phyloP scores from a whole-genome alignment of 2,797 vertebrate genomes.

The Scolopax bukidnonensis region DNA sequence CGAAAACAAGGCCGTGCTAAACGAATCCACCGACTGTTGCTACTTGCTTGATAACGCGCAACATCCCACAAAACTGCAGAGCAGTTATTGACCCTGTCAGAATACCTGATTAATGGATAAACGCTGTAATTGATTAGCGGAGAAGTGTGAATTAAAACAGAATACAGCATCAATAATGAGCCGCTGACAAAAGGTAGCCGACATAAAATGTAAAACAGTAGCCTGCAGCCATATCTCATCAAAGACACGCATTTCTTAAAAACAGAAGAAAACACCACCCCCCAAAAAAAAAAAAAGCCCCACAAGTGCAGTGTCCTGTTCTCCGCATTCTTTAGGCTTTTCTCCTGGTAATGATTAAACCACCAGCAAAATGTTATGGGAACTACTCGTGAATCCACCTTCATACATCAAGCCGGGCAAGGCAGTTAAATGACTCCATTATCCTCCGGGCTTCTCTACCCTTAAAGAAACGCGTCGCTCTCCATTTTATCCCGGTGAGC shows the following conservation, averaged over 20 bases:
- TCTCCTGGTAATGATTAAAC: slow-evolving; percentile 94
- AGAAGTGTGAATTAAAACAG: slow-evolving; percentile 94
- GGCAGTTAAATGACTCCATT: slow-evolving; percentile 87
- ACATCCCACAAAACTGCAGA: slow-evolving; percentile 83
- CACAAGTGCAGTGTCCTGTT: slow-evolving; percentile 77
- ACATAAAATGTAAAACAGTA: slow-evolving; percentile 93
- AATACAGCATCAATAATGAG: slow-evolving; percentile 92
- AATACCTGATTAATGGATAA: slow-evolving; percentile 96
- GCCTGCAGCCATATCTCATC: slow-evolving; percentile 92
- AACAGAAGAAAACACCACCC: slow-evolving; percentile 35
- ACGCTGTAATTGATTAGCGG: slow-evolving; percentile 96
- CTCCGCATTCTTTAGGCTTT: slow-evolving; percentile 81
- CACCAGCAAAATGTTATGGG: slow-evolving; percentile 89
- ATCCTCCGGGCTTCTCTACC: slow-evolving; percentile 79
- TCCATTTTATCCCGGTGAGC: slow-evolving; percentile 42
- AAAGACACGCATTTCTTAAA: slow-evolving; percentile 85
- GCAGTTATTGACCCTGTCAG: slow-evolving; percentile 92
- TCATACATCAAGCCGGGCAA: slow-evolving; percentile 87
- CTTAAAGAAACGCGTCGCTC: slow-evolving; percentile 59
- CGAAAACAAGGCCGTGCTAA: slow-evolving; percentile 65
- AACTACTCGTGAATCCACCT: slow-evolving; percentile 85
- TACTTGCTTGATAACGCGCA: slow-evolving; percentile 80
- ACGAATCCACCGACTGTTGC: slow-evolving; percentile 76
- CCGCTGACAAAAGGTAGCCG: slow-evolving; percentile 86
- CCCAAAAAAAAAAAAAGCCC: slow-evolving; percentile 49